A percentile compares a stretch with the other conserved stretches of the same genome.
Conservation (phyloP, 2,888 invertebrate genomes). For the Ectobius pallidus region DNA sequence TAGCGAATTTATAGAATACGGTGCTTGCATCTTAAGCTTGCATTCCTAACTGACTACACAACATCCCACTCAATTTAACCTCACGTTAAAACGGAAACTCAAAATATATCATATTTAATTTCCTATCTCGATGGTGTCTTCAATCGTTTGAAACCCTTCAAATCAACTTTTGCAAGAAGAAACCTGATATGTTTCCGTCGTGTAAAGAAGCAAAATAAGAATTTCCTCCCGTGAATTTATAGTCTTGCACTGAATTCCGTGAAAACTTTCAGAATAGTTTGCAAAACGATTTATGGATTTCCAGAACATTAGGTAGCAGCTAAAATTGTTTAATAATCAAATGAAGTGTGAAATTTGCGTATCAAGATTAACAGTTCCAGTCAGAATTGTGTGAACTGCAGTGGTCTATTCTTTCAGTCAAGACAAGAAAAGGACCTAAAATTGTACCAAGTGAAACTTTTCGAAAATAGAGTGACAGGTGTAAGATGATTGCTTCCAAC, state of each 20-base stretch:
- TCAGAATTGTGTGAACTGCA: background rate
- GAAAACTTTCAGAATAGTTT: background rate
- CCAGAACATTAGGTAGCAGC: background rate
- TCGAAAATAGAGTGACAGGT: no score
- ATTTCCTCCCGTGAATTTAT: background rate
- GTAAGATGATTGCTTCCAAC: no score
- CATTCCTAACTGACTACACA: background rate
- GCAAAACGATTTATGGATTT: background rate
- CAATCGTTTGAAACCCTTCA: background rate
- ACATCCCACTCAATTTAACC: no score
- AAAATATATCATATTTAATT: background rate
- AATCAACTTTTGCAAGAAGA: background rate
- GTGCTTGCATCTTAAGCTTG: background rate
- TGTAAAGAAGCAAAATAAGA: background rate
- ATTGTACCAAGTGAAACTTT: no score
- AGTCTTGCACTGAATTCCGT: background rate
- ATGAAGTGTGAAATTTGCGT: background rate
- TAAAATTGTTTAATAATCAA: background rate
- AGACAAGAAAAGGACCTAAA: background rate
- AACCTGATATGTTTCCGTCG: background rate
- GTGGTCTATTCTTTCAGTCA: background rate
- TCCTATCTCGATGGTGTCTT: background rate
- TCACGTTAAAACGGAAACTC: no score
- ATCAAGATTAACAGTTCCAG: no score
- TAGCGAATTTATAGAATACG: no score